phyloP scores from a whole-genome alignment of 2,888 invertebrate species.

The Keiferia lycopersicella region DNA sequence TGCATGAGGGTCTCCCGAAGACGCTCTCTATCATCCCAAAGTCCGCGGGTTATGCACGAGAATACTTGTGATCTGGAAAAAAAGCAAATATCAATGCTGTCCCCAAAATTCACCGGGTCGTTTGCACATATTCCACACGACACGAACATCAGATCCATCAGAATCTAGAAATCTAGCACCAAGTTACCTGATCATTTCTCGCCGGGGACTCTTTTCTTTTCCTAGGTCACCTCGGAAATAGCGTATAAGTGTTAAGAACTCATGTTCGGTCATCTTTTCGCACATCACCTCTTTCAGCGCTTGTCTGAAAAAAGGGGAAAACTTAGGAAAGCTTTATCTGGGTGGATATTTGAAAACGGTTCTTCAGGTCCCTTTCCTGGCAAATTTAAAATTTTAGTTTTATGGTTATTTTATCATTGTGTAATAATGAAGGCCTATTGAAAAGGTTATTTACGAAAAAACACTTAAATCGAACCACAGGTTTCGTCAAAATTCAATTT shows the following conservation, averaged over 20 bases:
- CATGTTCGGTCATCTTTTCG: constrained; percentile 88
- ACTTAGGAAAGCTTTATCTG: neutral
- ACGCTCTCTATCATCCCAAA: constrained; percentile 85
- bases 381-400: no score
- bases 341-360: no score
- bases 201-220: constrained; percentile 64
- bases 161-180: no score
- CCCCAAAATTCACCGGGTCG: no score
- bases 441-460: no score
- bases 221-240: constrained; percentile 84
- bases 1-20: constrained; percentile 65
- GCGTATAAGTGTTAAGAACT: constrained; percentile 88
- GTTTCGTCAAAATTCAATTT: no score
- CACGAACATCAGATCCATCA: no score
- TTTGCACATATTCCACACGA: no score
- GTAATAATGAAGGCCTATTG: no score
- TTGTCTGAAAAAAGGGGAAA: constrained; percentile 66
- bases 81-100: neutral
- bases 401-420: no score
- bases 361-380: no score
- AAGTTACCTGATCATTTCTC: constrained; percentile 67
- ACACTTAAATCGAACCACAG: no score
- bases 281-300: constrained; percentile 85
- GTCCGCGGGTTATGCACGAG: constrained; percentile 84
- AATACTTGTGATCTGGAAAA: constrained; percentile 84